Evolutionary conservation across 2,888 invertebrate genomes (phyloP).

Genomic region (Drosophila fungiperda): DNA sequence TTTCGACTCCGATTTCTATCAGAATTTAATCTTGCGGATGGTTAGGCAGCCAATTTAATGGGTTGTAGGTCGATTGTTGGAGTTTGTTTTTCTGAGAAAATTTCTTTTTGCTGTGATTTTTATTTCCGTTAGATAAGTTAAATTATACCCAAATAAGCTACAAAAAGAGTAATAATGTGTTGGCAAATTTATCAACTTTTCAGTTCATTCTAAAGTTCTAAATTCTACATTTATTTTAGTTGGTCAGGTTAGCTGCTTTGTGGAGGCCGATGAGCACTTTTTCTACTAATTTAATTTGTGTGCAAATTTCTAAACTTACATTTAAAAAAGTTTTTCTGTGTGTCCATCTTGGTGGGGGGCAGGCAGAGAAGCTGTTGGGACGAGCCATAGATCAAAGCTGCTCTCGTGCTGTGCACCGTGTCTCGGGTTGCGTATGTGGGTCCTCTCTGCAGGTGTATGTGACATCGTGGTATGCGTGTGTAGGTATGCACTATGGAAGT

Average conservation of each 20-base stretch:
- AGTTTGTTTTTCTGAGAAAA: slow-evolving; percentile 9
- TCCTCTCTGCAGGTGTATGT: slow-evolving; percentile 58
- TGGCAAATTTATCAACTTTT: slow-evolving; percentile 17
- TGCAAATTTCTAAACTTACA: slow-evolving; percentile 66
- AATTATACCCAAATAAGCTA: slow-evolving; percentile 1
- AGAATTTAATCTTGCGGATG: slow-evolving; percentile 53
- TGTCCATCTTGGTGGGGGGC: slow-evolving; percentile 46
- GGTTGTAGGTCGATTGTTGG: slow-evolving; percentile 43
- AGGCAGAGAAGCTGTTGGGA: slow-evolving; percentile 46
- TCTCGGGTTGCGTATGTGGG: slow-evolving; percentile 28
- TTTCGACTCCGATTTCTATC: slow-evolving; percentile 40
- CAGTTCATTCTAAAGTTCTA: slow-evolving; percentile 6
- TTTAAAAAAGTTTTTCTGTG: slow-evolving; percentile 61
- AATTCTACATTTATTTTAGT: slow-evolving; percentile 24
- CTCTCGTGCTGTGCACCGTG: slow-evolving; percentile 46
- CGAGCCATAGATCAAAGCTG: slow-evolving; percentile 70
- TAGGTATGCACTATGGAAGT: slow-evolving; percentile 1
- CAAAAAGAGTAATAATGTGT: slow-evolving; percentile 17
- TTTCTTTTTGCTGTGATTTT: slow-evolving; percentile 2
- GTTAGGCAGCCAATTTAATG: slow-evolving; percentile 50
- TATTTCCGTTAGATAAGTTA: slow-evolving; percentile 23
- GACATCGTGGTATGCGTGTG: slow-evolving; percentile 1
- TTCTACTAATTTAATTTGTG: slow-evolving; percentile 75
- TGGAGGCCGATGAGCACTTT: slow-evolving; percentile 49
- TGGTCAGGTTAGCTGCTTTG: slow-evolving; percentile 29